A percentile compares a stretch with the other conserved stretches of the same genome.
Conservation (phyloP, 2,888 invertebrate genomes). For the Alloscopus bannaensis region DNA sequence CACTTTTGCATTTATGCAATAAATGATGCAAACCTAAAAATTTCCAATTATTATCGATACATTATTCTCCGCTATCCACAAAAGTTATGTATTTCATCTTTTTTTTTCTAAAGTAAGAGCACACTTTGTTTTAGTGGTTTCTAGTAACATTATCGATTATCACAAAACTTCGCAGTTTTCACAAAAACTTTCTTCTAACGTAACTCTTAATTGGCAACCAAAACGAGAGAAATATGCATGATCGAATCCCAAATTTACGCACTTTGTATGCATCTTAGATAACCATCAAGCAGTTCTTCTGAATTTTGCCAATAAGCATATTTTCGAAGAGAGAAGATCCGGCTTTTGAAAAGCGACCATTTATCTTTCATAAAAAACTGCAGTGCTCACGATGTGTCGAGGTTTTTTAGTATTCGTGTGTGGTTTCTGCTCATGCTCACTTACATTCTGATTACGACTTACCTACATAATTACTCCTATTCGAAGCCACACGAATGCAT, state of each 20-base stretch:
- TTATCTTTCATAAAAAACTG: no score
- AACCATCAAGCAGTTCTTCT: background rate
- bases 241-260: background rate
- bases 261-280: background rate
- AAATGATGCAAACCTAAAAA: constrained; percentile 19
- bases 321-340: no score
- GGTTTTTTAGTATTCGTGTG: no score
- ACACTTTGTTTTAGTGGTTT: background rate
- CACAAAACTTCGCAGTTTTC: constrained; percentile 10
- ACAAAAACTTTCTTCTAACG: constrained; percentile 5
- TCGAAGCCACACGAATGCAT: no score
- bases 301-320: no score
- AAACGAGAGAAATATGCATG: background rate
- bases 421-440: no score
- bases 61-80: no score
- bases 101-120: background rate
- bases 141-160: constrained; percentile 1
- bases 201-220: no score
- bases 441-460: no score
- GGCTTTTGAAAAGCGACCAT: constrained; percentile 1
- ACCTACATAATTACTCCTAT: no score
- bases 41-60: no score
- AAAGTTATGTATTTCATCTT: constrained; percentile 2
- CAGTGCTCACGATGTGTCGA: no score
- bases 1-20: constrained; percentile 22